These are phyloP conservation scores for Halocaridina rubra DNA, from an alignment of 2,888 invertebrate species.

Conservation along the genomic window DNA sequence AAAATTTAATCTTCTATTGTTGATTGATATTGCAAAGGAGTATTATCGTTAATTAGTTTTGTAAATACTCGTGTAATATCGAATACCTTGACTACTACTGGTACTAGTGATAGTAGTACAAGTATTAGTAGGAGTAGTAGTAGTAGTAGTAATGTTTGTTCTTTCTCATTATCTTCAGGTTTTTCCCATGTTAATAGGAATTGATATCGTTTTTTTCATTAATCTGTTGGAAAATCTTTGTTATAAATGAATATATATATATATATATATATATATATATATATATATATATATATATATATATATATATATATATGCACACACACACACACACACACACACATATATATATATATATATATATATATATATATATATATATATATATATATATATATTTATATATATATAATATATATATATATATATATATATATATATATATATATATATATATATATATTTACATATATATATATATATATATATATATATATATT, in stretches of 20 bases:
- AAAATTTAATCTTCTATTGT: no score
- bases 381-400: constrained; percentile 10
- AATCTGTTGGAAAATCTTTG: neutral
- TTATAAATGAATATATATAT: neutral
- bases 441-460: neutral
- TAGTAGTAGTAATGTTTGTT: no score
- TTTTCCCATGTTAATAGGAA: no score
- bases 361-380: constrained; percentile 10
- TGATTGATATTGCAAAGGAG: no score
- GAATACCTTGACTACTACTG: no score
- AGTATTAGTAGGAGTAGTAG: no score
- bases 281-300: constrained; percentile 19
- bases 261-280: constrained; percentile 3
- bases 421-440: neutral
- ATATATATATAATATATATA: constrained; percentile 1
- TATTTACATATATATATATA: neutral
- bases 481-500: neutral
- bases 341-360: neutral
- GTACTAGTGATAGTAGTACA: no score
- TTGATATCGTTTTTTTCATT: neutral
- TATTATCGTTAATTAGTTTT: no score
- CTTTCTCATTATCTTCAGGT: no score
- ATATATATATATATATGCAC: neutral
- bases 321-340: neutral
- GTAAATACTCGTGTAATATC: no score